A percentile compares a stretch with the other conserved stretches of the same genome.
These are phyloP conservation scores for Corydoras maculifer DNA, from an alignment of 2,113 vertebrate species.

Conservation along the genomic window DNA sequence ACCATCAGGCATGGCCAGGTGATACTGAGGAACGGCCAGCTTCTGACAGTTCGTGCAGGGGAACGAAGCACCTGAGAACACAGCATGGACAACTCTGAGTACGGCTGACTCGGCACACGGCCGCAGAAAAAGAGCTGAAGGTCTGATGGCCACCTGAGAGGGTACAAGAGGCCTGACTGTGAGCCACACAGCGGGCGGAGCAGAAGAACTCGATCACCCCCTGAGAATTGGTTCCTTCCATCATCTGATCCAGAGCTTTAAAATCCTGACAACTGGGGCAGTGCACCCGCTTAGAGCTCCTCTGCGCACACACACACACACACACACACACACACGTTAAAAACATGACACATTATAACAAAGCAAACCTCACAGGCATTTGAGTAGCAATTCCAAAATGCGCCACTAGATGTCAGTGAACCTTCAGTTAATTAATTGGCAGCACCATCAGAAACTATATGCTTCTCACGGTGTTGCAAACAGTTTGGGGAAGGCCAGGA, in stretches of 20 bases:
- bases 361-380: too few relatives aligned
- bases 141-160: constrained; percentile 55
- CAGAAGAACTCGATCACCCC: constrained; percentile 79
- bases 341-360: too few relatives aligned
- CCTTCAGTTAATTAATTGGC: too few relatives aligned
- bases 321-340: too few relatives aligned
- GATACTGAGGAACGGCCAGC: constrained; percentile 86
- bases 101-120: neutral
- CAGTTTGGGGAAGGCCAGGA: too few relatives aligned
- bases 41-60: constrained; percentile 89
- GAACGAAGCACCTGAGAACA: constrained; percentile 76
- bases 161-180: constrained; percentile 68
- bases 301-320: constrained; percentile 52
- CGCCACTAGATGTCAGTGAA: too few relatives aligned
- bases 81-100: neutral
- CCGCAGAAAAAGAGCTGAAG: neutral
- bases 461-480: too few relatives aligned
- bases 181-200: constrained; percentile 77
- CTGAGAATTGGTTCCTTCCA: constrained; percentile 70
- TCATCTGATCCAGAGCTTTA: constrained; percentile 75
- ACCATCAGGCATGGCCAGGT: constrained; percentile 93
- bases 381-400: too few relatives aligned
- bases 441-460: too few relatives aligned
- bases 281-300: constrained; percentile 75
- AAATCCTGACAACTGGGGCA: constrained; percentile 76